Base-by-base conservation (phyloP, 2,888 invertebrate genomes). In the Eupithecia tripunctaria region DNA sequence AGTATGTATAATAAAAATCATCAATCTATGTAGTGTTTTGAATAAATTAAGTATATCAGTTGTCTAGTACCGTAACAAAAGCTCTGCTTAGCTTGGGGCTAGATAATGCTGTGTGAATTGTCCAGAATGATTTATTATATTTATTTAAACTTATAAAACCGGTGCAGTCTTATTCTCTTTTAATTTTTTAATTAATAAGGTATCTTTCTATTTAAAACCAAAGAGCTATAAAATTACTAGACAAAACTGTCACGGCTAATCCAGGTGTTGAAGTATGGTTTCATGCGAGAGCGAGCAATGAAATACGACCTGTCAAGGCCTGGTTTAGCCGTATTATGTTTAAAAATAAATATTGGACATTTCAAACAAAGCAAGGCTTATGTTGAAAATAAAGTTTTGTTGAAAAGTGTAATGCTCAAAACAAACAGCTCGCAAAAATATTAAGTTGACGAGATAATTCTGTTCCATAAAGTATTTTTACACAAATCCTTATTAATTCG, bases 261-360 rank as follows among this genome's bases (percentile, higher is more conserved):
- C 72, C 74, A 72, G 25, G 73, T 81, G 63, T 71, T 74, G 74
- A 78, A 63, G 73, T 75, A 76, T 76, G 71, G 76, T 43, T 74
- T 67, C 74, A 68, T 64, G 47, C 66, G 51, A 71, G 68, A 68
- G 70, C 3, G 67, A 18, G 32, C 73, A 60, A 59, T 70, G 59
- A 71, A 65, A 47, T 73, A 71, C 65, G 68, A 32, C 62, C 27
- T 38, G 38, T 25, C 43, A 29, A 6, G 21, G 25, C 14, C 5
- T 36, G 10, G 21, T 2, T 8, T 1, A n/a, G 14, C 36, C 7
- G 10, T 36, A 15, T 36, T 63, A 21, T 36, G n/a, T 25, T 38
- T 36, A 38, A 64, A 38, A 36, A 29, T 63, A 63, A 21, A 12
- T n/a, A 36, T 5, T 36, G 21, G 32, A 63, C 29, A 60, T 29